These are phyloP conservation scores for Glaucidium brasilianum DNA, from an alignment of 2,113 vertebrate species.

Conservation along the genomic window DNA sequence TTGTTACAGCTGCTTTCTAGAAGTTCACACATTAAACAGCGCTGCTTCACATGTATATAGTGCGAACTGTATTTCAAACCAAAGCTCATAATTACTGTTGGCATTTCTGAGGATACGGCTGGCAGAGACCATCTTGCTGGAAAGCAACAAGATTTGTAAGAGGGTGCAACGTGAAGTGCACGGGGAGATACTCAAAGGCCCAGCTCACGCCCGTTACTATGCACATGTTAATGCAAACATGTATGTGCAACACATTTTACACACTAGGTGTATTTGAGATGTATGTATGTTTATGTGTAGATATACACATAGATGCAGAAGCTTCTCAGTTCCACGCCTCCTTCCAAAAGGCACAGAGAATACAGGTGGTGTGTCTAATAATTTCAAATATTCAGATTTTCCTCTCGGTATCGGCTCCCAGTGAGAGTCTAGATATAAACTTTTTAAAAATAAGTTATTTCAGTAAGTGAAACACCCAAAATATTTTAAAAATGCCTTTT, in stretches of 20 bases:
- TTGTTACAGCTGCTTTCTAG: neutral
- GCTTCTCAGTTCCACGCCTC: neutral
- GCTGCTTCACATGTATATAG: neutral
- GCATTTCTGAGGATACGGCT: neutral
- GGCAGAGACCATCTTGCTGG: slow-evolving; percentile 32
- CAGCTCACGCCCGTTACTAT: accelerated
- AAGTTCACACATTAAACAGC: neutral
- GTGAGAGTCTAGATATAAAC: neutral
- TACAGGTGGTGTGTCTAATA: neutral
- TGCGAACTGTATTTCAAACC: neutral
- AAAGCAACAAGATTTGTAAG: neutral
- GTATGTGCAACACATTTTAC: neutral
- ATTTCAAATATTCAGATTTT: neutral
- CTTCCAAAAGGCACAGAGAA: neutral
- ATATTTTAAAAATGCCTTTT: neutral
- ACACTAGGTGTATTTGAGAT: neutral
- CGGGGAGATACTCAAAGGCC: neutral
- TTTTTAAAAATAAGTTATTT: neutral
- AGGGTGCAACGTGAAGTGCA: accelerated
- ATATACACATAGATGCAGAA: too few species aligned
- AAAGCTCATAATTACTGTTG: neutral
- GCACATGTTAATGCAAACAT: accelerated
- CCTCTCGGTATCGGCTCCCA: neutral
- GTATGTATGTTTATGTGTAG: neutral
- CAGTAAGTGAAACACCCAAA: neutral